Base-by-base conservation (phyloP, 1,140 invertebrate genomes). In the Lysiphlebus fabarum region DNA sequence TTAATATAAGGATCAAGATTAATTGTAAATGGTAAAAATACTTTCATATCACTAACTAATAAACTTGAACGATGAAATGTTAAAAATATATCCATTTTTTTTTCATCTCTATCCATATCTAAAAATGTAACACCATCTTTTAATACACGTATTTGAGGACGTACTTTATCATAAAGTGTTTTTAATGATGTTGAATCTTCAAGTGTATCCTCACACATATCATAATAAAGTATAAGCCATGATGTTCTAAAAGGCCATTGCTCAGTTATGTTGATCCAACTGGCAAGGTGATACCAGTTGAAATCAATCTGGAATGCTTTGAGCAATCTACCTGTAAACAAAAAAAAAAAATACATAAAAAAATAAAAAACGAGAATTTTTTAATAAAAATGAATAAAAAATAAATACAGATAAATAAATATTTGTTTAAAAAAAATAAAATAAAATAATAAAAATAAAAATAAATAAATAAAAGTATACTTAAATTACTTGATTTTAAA, bases 231-330 rank as follows among this genome's bases (percentile, higher is more conserved):
- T 57, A 98, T 96, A 63, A 99, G 90, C 95, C 96, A 99, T 11
- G 95, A 97, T 9, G 95, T 93, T 57, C 95, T 83, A 75, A 96
- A 95, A 0, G 96, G 96, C 96, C 96, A 99, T 76, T 99, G 96
- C 76, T 99, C 97, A 0, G 95, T 97, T 38, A 99, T 89, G 76
- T 99, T 99, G 49, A 98, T 91, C 96, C 96, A 99, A 53, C 91
- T 93, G 53, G 94, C 93, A 62, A 98, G 81, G 65, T 95, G 90
- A 78, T 97, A 95, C 96, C 96, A 99, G 77, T 95, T 97, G 78
- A 99, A 99, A 73, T 99, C 96, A 62, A 99, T 94, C 80, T 97
- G 94, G 83, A 98, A 98, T 68, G 96, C 93, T 84, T 98, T 95
- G 61, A 99, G 80, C 59, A 99, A 82, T 45, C 96, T 88, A 56